Evolutionary conservation across 2,888 invertebrate genomes (phyloP).

Genomic region (Napeogenes inachia): DNA sequence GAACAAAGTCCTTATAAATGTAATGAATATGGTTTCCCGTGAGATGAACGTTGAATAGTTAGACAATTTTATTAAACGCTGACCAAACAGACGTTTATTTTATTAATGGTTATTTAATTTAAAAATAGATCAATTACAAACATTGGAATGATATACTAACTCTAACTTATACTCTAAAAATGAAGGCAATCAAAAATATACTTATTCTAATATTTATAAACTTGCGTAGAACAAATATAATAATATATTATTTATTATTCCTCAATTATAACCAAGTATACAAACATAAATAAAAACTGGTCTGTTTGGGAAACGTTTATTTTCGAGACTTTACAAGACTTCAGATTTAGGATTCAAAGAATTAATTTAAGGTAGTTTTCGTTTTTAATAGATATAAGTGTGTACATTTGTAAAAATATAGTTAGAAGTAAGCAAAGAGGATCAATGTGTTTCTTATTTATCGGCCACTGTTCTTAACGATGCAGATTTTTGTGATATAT

Average conservation of each 20-base stretch:
- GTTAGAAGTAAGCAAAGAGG: conserved; percentile 8
- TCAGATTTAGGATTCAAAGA: conserved; percentile 4
- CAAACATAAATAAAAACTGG: background rate
- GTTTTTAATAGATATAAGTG: conserved; percentile 7
- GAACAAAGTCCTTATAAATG: conserved; percentile 11
- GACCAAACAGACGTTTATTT: background rate
- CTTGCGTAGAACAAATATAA: background rate
- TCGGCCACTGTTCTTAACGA: conserved; percentile 48
- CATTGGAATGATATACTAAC: background rate
- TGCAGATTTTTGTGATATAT: conserved; percentile 37
- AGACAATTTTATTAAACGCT: conserved; percentile 10
- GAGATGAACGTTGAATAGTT: conserved; percentile 10
- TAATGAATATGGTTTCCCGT: conserved; percentile 4
- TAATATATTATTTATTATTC: background rate
- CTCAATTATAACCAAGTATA: too few relatives aligned
- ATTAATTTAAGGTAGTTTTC: background rate
- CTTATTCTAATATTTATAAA: too few relatives aligned
- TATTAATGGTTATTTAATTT: conserved; percentile 6
- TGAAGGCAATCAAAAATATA: too few relatives aligned
- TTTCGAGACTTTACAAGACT: background rate
- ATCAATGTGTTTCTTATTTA: conserved; percentile 22
- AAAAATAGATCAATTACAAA: background rate
- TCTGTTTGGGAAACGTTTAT: background rate
- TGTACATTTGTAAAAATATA: conserved; percentile 15
- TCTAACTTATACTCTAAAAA: too few relatives aligned